Base-by-base conservation (phyloP, 2,113 vertebrate species). In the Ageneiosus marmoratus region DNA sequence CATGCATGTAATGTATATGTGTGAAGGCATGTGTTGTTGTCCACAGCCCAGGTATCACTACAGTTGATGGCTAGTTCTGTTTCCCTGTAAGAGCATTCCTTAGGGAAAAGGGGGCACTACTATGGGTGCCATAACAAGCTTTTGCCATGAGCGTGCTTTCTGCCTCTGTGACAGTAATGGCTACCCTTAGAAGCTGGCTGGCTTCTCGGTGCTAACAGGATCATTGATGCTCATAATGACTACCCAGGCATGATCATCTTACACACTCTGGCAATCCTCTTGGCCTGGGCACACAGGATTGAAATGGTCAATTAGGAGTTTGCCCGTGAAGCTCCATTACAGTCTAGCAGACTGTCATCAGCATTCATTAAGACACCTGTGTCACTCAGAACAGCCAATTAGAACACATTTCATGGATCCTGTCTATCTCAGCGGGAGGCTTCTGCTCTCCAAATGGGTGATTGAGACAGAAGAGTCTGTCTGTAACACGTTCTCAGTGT, bases 141-240 rank as follows among this genome's bases (percentile, higher is more conserved):
- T 85, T 85, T 67, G 74, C 74, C 83, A 53, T 32, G 34, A 84
- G 67, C 84, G 82, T 50, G 82, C 81, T 83, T 56, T 62, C 81
- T 13, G 62, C 83, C 73, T 85, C 73, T 82, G 83, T 85, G 77
- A 77, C 81, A 81, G 67, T 86, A 88, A 84, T 82, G 79, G 63
- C 67, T 79, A 79, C 84, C 51, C 77, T 88, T 88, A 88, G 73
- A 83, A 60, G 77, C 56, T 18, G 16, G 73, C 55, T 77, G 6
- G 53, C 16, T 86, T 83, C 83, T 79, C 27, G 55, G 84, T 69
- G 32, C 32, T 69, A 81, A 69, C 15, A 37, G 69, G 65, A 74
- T 44, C 85, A 85, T 88, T 72, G 77, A 86, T 55, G 87, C 83
- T 83, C 69, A 79, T 86, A 88, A 88, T 86, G 87, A 88, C 85